Base-by-base conservation (phyloP, 2,888 invertebrate genomes). In the Blomia tropicalis region DNA sequence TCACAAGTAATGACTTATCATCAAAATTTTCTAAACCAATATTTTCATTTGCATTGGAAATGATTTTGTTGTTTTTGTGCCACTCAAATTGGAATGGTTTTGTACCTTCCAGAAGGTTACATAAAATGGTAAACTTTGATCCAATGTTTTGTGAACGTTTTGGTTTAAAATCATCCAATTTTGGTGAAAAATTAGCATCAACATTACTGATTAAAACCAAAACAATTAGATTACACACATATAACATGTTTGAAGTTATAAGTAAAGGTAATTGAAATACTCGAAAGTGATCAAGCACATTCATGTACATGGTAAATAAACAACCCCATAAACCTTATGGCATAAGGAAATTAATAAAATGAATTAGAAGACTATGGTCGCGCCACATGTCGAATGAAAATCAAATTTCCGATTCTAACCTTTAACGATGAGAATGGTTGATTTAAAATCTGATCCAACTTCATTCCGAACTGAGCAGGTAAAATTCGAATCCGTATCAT, bases 11-110 rank as follows among this genome's bases (percentile, higher is more conserved):
- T 7, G 64, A 43, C 22, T 44, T 7, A 51, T 59, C 3, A 27
- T 14, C 29, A 27, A 25, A 27, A 11, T 31, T 2, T 19, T 56
- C 56, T n/a, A 56, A 29, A 23, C 29, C 19, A 47, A 22, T 30
- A 25, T 19, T 23, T 23, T 22, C 54, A 14, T 22, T 11, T 11
- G 60, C 19, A 58, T 5, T 25, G 17, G 17, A 36, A 22, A 56
- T 14, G 14, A 19, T 17, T 29, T 30, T 2, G 14, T 29, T 51
- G 53, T 60, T 60, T 53, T 51, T 60, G 29, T 14, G 17, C 60
- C 60, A 60, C 22, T 47, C 22, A 60, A 47, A 60, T 23, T 19
- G 51, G 17, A 60, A 31, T 32, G 51, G 60, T 30, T 2, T 4
- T 32, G 51, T 4, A 14, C 60, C 60, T 25, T 32, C 36, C 27